phyloP scores from a whole-genome alignment of 1,140 invertebrate genomes.

The Drosophila varians region DNA sequence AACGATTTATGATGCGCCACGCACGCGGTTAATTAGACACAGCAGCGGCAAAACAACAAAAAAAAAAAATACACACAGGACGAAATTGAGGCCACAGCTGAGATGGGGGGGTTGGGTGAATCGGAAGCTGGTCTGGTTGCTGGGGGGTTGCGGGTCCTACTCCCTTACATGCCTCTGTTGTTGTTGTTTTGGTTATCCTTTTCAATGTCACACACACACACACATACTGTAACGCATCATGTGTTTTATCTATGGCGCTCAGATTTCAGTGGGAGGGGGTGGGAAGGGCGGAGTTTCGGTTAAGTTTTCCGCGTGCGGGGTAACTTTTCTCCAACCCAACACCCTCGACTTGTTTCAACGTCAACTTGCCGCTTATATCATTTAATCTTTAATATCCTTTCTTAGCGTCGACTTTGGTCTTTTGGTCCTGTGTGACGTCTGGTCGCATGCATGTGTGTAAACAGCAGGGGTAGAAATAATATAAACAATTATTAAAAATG shows the following conservation, averaged over 20 bases:
- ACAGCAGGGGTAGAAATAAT: neutral
- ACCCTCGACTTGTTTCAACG: slow-evolving; percentile 26
- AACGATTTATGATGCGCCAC: slow-evolving; percentile 79
- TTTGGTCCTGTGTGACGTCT: slow-evolving; percentile 68
- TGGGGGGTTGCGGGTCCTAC: slow-evolving; percentile 1
- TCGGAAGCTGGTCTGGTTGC: neutral
- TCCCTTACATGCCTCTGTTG: slow-evolving; percentile 1
- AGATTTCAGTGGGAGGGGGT: slow-evolving; percentile 58
- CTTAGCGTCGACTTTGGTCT: slow-evolving; percentile 75
- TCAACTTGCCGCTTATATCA: slow-evolving; percentile 76
- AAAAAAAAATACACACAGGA: slow-evolving; percentile 16
- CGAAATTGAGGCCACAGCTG: slow-evolving; percentile 58
- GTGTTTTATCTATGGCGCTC: slow-evolving; percentile 58
- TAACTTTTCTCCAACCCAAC: slow-evolving; percentile 16
- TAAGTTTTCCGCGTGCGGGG: slow-evolving; percentile 18
- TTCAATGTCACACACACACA: slow-evolving; percentile 77
- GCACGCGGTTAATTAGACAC: slow-evolving; percentile 79
- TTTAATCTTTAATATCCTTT: slow-evolving; percentile 82
- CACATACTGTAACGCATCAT: slow-evolving; percentile 38
- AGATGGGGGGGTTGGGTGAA: slow-evolving; percentile 23
- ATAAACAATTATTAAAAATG: neutral
- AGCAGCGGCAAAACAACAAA: slow-evolving; percentile 30
- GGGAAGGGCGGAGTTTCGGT: slow-evolving; percentile 4
- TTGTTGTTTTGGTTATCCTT: slow-evolving; percentile 63
- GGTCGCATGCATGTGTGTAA: slow-evolving; percentile 45